phyloP scores from a whole-genome alignment of 1,140 invertebrate species.

The Sycophaga agraensis region DNA sequence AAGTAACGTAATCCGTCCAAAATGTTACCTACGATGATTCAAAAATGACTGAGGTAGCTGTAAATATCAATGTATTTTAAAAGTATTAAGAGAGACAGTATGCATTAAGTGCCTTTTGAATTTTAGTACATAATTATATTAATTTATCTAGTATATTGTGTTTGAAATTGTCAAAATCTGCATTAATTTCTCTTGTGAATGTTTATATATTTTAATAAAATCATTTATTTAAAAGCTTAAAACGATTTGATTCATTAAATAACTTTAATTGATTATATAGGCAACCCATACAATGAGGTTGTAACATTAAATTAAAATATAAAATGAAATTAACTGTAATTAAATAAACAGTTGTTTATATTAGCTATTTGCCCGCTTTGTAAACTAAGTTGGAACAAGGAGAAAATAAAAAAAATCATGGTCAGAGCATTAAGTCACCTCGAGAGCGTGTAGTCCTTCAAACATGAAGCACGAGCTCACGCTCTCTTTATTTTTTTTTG shows the following conservation, averaged over 20 bases:
- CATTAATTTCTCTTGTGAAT: constrained; percentile 11
- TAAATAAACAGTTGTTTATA: not conserved
- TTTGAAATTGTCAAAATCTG: constrained; percentile 26
- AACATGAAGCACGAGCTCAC: no score
- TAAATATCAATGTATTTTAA: constrained; percentile 16
- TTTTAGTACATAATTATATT: constrained; percentile 2
- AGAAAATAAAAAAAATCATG: no score
- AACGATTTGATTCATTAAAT: not conserved
- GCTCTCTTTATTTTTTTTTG: not conserved
- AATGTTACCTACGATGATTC: not conserved
- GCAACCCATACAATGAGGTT: not conserved
- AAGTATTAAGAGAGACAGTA: not conserved
- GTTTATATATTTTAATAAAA: constrained; percentile 19
- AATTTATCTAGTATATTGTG: constrained; percentile 36
- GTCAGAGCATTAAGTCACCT: no score
- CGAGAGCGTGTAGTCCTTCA: no score
- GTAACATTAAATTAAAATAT: no score
- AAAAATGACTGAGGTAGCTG: constrained; percentile 3
- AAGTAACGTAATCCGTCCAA: constrained; percentile 15
- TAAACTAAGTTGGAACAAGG: no score
- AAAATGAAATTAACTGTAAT: no score
- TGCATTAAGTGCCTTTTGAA: constrained; percentile 10
- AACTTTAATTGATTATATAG: not conserved
- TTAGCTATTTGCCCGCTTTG: no score
- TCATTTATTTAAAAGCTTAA: constrained; percentile 4